Evolutionary conservation across 2,113 vertebrate species (phyloP), one percentile per base, ranked within the genome.

Genomic region (Lichenostomus cassidix): DNA sequence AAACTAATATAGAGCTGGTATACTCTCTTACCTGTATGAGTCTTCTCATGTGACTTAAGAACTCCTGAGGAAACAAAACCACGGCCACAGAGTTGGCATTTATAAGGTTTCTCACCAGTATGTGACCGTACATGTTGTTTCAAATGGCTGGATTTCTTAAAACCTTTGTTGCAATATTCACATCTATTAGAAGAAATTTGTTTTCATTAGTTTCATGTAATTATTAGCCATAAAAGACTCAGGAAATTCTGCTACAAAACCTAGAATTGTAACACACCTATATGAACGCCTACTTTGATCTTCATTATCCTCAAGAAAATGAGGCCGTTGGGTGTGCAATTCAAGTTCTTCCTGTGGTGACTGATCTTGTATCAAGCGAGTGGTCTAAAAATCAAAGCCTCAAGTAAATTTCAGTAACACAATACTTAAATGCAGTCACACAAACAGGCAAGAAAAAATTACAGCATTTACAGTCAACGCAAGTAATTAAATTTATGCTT

Each of bases 101-200:
- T 98, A 79, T 98, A 99, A 28, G 99, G 99, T 94, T 99, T 99
- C 97, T 99, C 99, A 24, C 99, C 99, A 0, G 99, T 99, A 97
- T 99, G 99, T 1, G 99, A 99, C 49, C 99, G 98, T 25, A 99
- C 98, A 0, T 99, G 99, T 91, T 99, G 99, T 96, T 99, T 99
- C 96, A 99, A 97, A 90, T 99, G 99, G 92, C 99, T 99, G 31
- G 99, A 99, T 96, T 99, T 99, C 97, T 99, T 99, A 92, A 99
- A 99, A 82, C 98, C 98, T 87, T 99, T 99, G 96, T 96, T 98
- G 97, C 99, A 99, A 93, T 99, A 99, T 49, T 64, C 98, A 94
- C 99, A 99, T 83, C 99, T 99, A 80, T 74, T 58, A 93, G 59
- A 92, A 90, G 28, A 88, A 74, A 75, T 81, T 24, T 20, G 21